phyloP scores from a whole-genome alignment of 2,113 vertebrate species.

The Gambusia holbrooki region DNA sequence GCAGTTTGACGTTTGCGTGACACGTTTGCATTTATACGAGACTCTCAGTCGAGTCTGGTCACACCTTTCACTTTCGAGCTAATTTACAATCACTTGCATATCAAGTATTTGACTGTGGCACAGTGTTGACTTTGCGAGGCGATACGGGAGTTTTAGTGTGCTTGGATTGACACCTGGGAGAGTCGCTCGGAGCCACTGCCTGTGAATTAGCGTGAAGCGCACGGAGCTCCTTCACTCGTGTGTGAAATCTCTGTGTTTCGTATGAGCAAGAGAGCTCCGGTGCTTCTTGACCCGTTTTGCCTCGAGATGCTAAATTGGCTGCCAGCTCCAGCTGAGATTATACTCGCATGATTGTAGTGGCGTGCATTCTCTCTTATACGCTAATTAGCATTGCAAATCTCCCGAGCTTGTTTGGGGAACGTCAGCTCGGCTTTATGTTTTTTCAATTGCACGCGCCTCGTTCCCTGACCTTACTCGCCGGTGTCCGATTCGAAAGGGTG shows the following conservation, averaged over 20 bases:
- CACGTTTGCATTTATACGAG: neutral
- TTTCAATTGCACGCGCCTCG: conserved; percentile 33
- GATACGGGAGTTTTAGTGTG: conserved; percentile 16
- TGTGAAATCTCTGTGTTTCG: conserved; percentile 1
- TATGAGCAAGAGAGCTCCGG: neutral
- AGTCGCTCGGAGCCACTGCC: conserved; percentile 27
- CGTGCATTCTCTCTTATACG: neutral
- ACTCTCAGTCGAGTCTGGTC: neutral
- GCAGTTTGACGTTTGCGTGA: neutral
- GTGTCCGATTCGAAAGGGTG: conserved; percentile 39
- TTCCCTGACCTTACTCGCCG: conserved; percentile 10
- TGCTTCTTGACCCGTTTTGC: neutral
- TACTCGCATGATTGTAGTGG: conserved; percentile 18
- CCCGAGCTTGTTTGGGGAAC: conserved; percentile 37
- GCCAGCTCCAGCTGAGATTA: conserved; percentile 13
- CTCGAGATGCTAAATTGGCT: neutral
- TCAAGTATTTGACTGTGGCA: neutral
- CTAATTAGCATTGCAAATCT: conserved; percentile 50
- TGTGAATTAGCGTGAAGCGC: conserved; percentile 16
- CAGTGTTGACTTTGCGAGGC: neutral
- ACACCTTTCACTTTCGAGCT: neutral
- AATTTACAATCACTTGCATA: conserved; percentile 22
- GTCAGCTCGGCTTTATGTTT: conserved; percentile 27
- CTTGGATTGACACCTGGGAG: conserved; percentile 21
- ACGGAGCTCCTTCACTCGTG: neutral